Base-by-base conservation (phyloP, 1,140 invertebrate genomes). In the Periplaneta americana region DNA sequence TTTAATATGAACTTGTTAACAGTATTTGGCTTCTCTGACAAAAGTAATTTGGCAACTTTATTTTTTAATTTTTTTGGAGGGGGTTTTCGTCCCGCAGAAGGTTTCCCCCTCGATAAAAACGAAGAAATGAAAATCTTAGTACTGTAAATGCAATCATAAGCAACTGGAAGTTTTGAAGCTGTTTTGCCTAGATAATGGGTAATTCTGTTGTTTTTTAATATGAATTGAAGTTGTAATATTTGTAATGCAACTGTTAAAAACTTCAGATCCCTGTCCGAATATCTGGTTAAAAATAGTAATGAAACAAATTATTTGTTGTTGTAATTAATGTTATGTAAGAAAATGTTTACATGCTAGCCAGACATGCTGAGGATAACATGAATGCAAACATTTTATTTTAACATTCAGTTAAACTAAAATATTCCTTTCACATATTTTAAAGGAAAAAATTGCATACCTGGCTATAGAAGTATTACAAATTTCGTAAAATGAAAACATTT, bases 21-120 rank as follows among this genome's bases (percentile, higher is more conserved):
- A 37, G 8, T 34, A 34, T 34, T 34, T 77, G 34, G 35, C 75
- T 34, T 77, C 35, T 78, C 15, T n/a, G 31, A 48, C 34, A 36
- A 31, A 75, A 66, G 22, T n/a, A 66, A 66, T 66, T 75, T 34
- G 32, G 32, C 33, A 17, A 34, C 11, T 80, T 35, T 66, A 74
- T 34, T 66, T 80, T 48, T 66, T 80, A 2, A 66, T 33, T 81
- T 80, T 78, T 74, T 78, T 32, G n/a, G 57, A 80, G 82, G 82
- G 82, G 82, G 78, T 82, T 82, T 82, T 82, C 66, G 82, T 82
- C 82, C 82, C 82, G 82, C 81, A 82, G 82, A 82, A 82, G 82
- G 82, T 82, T 82, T 82, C 82, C 82, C 82, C 82, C 82, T 82
- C 75, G 22, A 82, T 33, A 78, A 78, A 78, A 66, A 66, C 48